Conservation (phyloP, 2,888 invertebrate genomes). For the Sthenelais limicola region DNA sequence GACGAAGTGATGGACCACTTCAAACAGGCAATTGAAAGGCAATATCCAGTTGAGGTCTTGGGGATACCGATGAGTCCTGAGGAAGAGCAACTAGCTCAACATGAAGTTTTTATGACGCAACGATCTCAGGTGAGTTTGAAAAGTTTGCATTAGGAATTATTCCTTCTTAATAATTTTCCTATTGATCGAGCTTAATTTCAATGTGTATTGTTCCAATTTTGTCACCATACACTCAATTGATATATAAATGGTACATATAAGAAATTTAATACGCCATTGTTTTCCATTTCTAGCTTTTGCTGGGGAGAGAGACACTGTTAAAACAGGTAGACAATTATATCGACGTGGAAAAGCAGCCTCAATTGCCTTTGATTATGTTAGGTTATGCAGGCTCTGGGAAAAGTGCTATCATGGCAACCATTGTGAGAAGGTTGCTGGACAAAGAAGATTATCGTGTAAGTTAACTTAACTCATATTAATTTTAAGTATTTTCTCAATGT, state of each 20-base stretch:
- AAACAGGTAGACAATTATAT: conserved; percentile 47
- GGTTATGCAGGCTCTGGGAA: conserved; percentile 57
- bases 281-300: conserved; percentile 50
- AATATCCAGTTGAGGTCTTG: conserved; percentile 52
- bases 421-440: conserved; percentile 43
- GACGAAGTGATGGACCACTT: conserved; percentile 52
- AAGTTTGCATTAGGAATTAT: not conserved
- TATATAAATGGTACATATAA: too few relatives aligned
- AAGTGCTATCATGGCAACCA: conserved; percentile 53
- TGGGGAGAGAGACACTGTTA: conserved; percentile 52
- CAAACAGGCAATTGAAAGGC: conserved; percentile 49
- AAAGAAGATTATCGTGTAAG: not conserved
- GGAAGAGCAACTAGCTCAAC: conserved; percentile 50
- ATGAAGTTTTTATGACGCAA: conserved; percentile 56
- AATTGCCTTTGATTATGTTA: conserved; percentile 50
- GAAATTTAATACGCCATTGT: not conserved
- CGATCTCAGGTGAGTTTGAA: conserved; percentile 52
- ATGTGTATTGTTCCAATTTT: too few relatives aligned
- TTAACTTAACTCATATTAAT: too few relatives aligned
- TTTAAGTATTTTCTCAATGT: too few relatives aligned
- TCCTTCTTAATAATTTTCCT: not conserved
- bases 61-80: conserved; percentile 46
- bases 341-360: conserved; percentile 26
- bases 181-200: not conserved
- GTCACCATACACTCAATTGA: too few relatives aligned